Base-by-base conservation (phyloP, 2,113 vertebrate genomes). In the Bubo blakistoni region DNA sequence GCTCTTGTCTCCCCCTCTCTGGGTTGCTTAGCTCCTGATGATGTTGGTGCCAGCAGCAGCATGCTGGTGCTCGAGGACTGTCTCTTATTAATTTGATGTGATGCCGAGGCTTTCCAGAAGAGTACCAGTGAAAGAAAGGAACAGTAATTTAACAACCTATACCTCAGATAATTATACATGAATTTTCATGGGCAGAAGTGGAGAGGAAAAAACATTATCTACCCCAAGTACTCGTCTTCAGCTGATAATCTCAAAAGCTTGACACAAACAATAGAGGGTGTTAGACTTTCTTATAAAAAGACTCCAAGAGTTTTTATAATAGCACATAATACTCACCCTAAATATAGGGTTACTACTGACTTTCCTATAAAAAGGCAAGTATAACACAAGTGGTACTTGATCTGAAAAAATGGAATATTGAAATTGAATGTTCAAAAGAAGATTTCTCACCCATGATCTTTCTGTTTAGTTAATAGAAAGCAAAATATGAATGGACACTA, bases 1-100 rank as follows among this genome's bases (percentile, higher is more conserved):
- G 61, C 38, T 81, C 29, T 70, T 0, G 0, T 6, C 21, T 76
- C 46, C 10, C 34, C 3, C 11, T 4, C 7, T 40, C 49, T 25
- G 18, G 51, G 30, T n/a, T 54, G 38, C 10, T 19, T 10, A 18
- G 3, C 8, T 66, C 27, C 70, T 25, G 34, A 27, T 3, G 16
- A 15, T 1, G 8, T 2, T 59, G 47, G 32, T 76, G 58, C 76
- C 52, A 46, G 52, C 66, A 69, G 52, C 1, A 0, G 38, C 36
- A 51, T 0, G 3, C 11, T 49, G 36, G 8, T 36, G 24, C 19
- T 57, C 18, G 16, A 52, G 44, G 16, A 42, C 17, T 3, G 2
- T 8, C 46, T 38, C 19, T n/a, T 55, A 32, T 11, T 30, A 51
- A 13, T 38, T 21, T 55, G 40, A 36, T 62, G n/a, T 11, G 19